phyloP scores from a whole-genome alignment of 1,140 invertebrate genomes.

The Chymomyza costata region DNA sequence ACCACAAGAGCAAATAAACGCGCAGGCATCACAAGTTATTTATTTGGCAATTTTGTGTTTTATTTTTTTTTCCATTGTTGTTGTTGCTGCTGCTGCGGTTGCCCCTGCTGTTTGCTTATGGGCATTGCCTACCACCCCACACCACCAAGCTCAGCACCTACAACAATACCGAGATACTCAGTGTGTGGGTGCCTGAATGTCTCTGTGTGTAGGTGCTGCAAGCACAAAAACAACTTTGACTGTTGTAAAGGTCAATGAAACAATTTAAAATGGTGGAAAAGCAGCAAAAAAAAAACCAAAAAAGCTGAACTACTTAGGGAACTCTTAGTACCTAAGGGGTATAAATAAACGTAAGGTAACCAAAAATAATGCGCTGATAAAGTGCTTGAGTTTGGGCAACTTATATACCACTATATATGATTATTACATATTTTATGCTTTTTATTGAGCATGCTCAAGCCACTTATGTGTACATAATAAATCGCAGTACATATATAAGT shows the following conservation, averaged over 20 bases:
- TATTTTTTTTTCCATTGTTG: constrained; percentile 61
- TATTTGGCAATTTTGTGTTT: constrained; percentile 65
- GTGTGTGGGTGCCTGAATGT: constrained; percentile 17
- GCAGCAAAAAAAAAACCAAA: constrained; percentile 29
- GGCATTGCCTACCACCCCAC: constrained; percentile 37
- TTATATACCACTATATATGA: neutral
- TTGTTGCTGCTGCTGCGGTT: constrained; percentile 28
- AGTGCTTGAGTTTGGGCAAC: constrained; percentile 27
- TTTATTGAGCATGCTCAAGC: too few relatives aligned
- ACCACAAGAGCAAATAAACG: constrained; percentile 63
- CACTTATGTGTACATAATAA: too few relatives aligned
- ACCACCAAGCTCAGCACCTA: neutral
- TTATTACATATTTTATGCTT: too few relatives aligned
- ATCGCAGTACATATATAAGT: too few relatives aligned
- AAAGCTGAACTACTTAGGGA: constrained; percentile 24
- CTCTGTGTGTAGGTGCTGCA: constrained; percentile 32
- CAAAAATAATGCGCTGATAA: constrained; percentile 29
- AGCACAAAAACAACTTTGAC: too few relatives aligned
- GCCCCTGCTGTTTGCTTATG: constrained; percentile 47
- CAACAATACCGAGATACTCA: neutral
- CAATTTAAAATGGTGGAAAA: constrained; percentile 48
- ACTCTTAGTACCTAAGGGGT: constrained; percentile 17
- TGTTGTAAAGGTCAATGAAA: constrained; percentile 65
- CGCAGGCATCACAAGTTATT: constrained; percentile 58
- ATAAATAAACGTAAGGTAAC: constrained; percentile 2